A percentile compares a stretch with the other conserved stretches of the same genome.
Evolutionary conservation across 2,797 vertebrate species (phyloP).

Genomic region (Macropus fuliginosus): DNA sequence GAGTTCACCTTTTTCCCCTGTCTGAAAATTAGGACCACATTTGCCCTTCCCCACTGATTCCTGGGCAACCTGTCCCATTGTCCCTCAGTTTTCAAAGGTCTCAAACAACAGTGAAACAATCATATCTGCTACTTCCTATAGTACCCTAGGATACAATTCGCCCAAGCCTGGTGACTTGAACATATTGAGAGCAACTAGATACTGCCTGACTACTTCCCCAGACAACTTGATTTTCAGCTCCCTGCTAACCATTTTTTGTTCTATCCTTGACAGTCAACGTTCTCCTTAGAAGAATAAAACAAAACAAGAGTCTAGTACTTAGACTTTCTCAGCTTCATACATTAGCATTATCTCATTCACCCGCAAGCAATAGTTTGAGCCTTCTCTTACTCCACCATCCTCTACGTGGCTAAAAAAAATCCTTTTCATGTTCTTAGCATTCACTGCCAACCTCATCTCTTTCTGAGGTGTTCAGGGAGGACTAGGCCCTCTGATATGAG

Average conservation of each 20-base stretch:
- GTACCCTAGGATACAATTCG: background rate
- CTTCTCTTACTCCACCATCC: background rate
- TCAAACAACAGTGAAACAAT: background rate
- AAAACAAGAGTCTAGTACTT: background rate
- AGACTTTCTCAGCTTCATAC: background rate
- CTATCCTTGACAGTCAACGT: background rate
- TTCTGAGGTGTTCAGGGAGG: background rate
- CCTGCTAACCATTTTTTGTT: background rate
- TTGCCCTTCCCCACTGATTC: background rate
- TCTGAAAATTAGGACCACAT: background rate
- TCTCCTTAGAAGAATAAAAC: background rate
- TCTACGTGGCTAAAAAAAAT: background rate
- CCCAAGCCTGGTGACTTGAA: background rate
- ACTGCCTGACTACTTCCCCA: background rate
- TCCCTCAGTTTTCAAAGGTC: background rate
- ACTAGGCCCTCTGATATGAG: background rate
- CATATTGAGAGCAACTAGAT: background rate
- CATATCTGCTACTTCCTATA: background rate
- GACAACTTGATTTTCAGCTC: background rate
- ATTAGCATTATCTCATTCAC: background rate
- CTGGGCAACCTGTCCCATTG: background rate
- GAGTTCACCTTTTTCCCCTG: background rate
- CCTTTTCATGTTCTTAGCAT: background rate
- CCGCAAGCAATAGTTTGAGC: background rate
- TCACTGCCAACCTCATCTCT: background rate